Base-by-base conservation (phyloP, 2,888 invertebrate species). In the Entomobrya proxima region DNA sequence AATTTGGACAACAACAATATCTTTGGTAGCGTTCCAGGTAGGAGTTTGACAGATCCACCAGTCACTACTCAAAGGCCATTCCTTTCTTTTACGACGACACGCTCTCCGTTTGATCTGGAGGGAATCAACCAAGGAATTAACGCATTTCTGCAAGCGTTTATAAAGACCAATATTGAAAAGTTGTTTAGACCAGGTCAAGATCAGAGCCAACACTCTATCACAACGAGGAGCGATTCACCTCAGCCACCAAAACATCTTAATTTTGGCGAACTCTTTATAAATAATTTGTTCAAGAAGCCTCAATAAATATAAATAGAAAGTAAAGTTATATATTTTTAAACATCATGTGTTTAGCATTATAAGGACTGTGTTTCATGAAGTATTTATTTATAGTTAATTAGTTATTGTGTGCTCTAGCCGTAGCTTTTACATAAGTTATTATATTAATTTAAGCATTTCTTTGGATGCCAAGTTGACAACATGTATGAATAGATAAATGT, bases 91-190 rank as follows among this genome's bases (percentile, higher is more conserved):
- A 47, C 85, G 11, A 85, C 85, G 47, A 55, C 85, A 6, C 47
- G 44, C 0, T 30, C 75, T 2, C 85, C 85, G 15, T 85, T 85
- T 21, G 30, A 61, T 32, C 55, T 85, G 64, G 85, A 85, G n/a
- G 85, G 85, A 32, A 75, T 85, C 27, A 75, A 67, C 44, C 80
- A 80, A 50, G 85, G 85, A 47, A 85, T 85, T 11, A 85, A 80
- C 55, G 85, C 85, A 18, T 85, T 85, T 32, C 55, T 85, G 11
- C 85, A 85, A 52, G 75, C 85, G 24, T 79, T 85, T 24, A 50
- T 85, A n/a, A 85, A 79, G 40, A 85, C 85, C 15, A 85, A 85
- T 27, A 44, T 85, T 18, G 67, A 74, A n/a, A 85, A 80, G 32
- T 11, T 85, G 18, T 85, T 85, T 44, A 61, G 35, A 11, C 72